Evolutionary conservation across 2,888 invertebrate genomes (phyloP).

Genomic region (Agrochola lota): DNA sequence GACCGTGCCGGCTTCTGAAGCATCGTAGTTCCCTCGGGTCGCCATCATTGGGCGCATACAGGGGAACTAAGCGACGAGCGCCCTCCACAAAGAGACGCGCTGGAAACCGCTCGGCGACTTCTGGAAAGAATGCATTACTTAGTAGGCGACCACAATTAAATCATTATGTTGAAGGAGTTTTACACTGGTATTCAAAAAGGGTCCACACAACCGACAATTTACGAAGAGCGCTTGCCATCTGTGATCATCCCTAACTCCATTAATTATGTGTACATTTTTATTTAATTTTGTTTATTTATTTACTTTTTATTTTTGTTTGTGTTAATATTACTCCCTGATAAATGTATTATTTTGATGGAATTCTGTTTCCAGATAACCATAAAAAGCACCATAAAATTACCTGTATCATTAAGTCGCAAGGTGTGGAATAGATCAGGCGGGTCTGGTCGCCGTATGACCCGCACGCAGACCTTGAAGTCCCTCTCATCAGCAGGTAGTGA

Average conservation of each 20-base stretch:
- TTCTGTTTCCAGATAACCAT: not conserved
- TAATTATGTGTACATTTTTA: conserved; percentile 27
- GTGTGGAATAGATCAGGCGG: conserved; percentile 90
- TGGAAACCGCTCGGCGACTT: conserved; percentile 84
- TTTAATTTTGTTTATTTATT: conserved; percentile 18
- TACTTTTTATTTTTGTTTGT: not conserved
- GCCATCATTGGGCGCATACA: conserved; percentile 91
- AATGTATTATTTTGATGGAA: not conserved
- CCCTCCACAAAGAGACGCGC: conserved; percentile 92
- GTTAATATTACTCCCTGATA: not conserved
- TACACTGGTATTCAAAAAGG: conserved; percentile 53
- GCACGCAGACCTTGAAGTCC: conserved; percentile 93
- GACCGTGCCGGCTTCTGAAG: conserved; percentile 91
- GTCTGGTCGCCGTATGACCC: conserved; percentile 89
- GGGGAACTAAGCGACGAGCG: conserved; percentile 89
- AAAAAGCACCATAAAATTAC: conserved; percentile 64
- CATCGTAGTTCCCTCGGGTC: conserved; percentile 90
- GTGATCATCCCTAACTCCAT: conserved; percentile 54
- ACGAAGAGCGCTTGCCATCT: conserved; percentile 62
- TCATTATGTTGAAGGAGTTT: conserved; percentile 36
- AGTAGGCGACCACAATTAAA: conserved; percentile 42
- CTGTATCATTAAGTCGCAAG: conserved; percentile 80
- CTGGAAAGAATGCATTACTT: conserved; percentile 69
- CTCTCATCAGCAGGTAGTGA: conserved; percentile 90
- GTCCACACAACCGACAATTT: conserved; percentile 42